Percentiles rank a stretch among this genome's conserved stretches.
phyloP scores from a whole-genome alignment of 2,888 invertebrate species.

The Ariolimax columbianus region DNA sequence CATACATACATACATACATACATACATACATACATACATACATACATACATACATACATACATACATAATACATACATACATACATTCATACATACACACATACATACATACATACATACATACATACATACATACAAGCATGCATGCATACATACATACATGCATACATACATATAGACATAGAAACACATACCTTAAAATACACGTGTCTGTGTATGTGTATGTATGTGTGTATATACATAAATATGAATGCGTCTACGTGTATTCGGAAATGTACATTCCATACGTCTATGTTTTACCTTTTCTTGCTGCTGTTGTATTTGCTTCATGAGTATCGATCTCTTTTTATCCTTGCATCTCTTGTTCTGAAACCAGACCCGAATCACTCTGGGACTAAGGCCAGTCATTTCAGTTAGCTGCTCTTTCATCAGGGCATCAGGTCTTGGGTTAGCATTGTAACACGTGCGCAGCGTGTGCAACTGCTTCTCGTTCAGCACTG shows the following conservation, averaged over 20 bases:
- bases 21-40: no score
- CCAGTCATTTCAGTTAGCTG: slow-evolving; percentile 99
- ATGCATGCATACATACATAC: no score
- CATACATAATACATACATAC: no score
- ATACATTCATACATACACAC: no score
- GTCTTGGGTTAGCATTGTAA: slow-evolving; percentile 97
- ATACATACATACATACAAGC: no score
- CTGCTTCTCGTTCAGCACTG: slow-evolving; percentile 99
- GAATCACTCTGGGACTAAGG: slow-evolving; percentile 96
- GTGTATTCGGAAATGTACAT: not conserved
- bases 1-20: no score
- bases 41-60: no score
- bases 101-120: no score
- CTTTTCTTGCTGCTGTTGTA: slow-evolving; percentile 92
- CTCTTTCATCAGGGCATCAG: slow-evolving; percentile 99
- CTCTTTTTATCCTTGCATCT: slow-evolving; percentile 82
- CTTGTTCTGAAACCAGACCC: slow-evolving; percentile 96
- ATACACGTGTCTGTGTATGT: not conserved
- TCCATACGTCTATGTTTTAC: slow-evolving; percentile 58
- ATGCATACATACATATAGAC: no score
- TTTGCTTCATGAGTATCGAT: slow-evolving; percentile 96
- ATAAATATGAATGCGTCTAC: no score
- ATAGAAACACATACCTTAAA: no score
- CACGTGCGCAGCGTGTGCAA: slow-evolving; percentile 97
- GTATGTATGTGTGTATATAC: no score